Percentiles rank a stretch among this genome's conserved stretches.
Conservation (phyloP, 2,888 invertebrate species). For the Schizotus pectinicornis region DNA sequence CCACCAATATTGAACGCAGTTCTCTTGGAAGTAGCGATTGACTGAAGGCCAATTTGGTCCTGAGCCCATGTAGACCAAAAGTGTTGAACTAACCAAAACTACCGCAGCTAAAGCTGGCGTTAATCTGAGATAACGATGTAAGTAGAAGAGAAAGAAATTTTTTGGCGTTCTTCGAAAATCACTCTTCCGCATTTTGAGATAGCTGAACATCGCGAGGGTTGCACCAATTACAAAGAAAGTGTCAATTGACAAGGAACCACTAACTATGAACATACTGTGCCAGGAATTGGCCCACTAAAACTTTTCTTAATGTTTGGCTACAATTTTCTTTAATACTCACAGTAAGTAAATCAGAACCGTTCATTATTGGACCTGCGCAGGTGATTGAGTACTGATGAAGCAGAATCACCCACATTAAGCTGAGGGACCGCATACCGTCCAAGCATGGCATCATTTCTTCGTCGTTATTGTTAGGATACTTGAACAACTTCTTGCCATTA, state of each 20-base stretch:
- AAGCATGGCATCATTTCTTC: not conserved
- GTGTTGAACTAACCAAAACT: not conserved
- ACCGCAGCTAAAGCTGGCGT: not conserved
- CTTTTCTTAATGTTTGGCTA: not conserved
- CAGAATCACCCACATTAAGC: not conserved
- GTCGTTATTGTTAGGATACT: not conserved
- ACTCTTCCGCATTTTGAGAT: not conserved
- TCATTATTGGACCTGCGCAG: not conserved
- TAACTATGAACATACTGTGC: not conserved
- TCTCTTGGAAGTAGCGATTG: not conserved
- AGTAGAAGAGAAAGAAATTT: not conserved
- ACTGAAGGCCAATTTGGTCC: not conserved
- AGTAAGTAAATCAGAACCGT: not conserved
- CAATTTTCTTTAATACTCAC: not conserved
- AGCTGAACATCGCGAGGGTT: not conserved
- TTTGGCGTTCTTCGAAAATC: not conserved
- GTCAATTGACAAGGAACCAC: not conserved
- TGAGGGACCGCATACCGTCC: not conserved
- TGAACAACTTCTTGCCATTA: not conserved
- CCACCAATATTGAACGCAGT: not conserved
- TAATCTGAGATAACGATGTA: conserved; percentile 1
- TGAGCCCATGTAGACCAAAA: not conserved
- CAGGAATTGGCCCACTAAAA: not conserved
- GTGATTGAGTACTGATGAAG: not conserved
- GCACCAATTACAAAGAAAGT: not conserved